Evolutionary conservation across 2,113 vertebrate species (phyloP).

Genomic region (Cochlearius cochlearius): DNA sequence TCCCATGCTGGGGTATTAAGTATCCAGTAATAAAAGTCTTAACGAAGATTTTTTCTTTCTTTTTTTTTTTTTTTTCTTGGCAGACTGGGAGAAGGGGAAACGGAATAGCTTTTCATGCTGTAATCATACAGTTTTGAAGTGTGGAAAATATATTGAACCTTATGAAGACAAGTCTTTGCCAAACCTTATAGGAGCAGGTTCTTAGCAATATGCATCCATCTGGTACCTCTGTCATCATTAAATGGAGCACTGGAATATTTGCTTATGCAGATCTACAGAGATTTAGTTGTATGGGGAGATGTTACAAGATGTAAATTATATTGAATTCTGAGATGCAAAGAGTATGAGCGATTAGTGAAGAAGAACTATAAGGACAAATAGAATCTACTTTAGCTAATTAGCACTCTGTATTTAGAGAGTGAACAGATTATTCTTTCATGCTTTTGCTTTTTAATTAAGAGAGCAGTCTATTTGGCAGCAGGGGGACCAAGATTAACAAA

Average conservation of each 20-base stretch:
- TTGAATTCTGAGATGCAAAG: not conserved
- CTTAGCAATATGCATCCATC: constrained; percentile 15
- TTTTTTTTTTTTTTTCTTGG: not conserved
- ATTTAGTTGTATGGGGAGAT: not conserved
- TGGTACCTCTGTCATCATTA: constrained; percentile 21
- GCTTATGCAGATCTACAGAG: not conserved
- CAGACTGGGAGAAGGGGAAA: not conserved
- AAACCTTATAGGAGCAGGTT: not conserved
- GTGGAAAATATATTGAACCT: not conserved
- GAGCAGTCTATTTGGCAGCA: not conserved
- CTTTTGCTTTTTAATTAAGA: not conserved
- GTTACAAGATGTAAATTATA: not conserved
- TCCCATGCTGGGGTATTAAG: not conserved
- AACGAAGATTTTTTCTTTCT: not conserved
- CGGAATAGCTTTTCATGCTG: not conserved
- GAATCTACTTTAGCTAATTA: not conserved
- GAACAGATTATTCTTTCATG: not conserved
- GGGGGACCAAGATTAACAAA: not conserved
- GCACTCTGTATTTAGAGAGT: not conserved
- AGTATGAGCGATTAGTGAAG: not conserved
- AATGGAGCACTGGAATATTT: not conserved
- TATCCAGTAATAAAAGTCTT: not conserved
- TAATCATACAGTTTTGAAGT: constrained; percentile 4
- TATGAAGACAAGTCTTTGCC: not conserved
- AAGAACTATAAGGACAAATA: not conserved